Percentiles rank a stretch among this genome's conserved stretches.
Evolutionary conservation across 1,140 invertebrate genomes (phyloP).

Genomic region (Meteorus sp.): DNA sequence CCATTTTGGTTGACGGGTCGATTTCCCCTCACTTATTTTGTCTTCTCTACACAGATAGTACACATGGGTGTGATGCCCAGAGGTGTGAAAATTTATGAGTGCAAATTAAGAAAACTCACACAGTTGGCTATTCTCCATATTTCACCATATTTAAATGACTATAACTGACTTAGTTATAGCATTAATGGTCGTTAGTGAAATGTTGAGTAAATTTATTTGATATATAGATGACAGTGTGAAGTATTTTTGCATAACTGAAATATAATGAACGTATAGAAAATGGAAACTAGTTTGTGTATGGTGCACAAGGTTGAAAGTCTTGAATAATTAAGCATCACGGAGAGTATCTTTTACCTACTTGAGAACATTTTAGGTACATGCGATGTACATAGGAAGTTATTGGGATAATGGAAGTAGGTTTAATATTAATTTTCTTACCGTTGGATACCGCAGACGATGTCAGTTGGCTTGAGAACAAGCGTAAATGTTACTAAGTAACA

Average conservation of each 20-base stretch:
- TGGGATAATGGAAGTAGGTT: not conserved
- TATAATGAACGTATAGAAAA: too few species aligned
- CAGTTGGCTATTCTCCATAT: not conserved
- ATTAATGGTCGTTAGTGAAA: not conserved
- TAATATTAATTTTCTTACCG: constrained; percentile 58
- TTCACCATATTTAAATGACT: constrained; percentile 1
- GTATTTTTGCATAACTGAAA: too few species aligned
- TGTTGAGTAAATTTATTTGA: not conserved
- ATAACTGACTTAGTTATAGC: not conserved
- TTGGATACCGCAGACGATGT: constrained; percentile 76
- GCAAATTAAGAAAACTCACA: not conserved
- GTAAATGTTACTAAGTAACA: constrained; percentile 88
- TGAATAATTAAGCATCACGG: constrained; percentile 1
- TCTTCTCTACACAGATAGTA: too few species aligned
- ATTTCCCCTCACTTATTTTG: too few species aligned
- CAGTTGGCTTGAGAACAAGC: constrained; percentile 75
- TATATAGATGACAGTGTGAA: not conserved
- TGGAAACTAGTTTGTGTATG: not conserved
- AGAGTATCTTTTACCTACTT: too few species aligned
- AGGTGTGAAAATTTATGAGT: not conserved
- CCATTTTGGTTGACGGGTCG: too few species aligned
- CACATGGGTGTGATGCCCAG: not conserved
- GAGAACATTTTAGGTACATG: too few species aligned
- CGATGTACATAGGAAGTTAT: not conserved
- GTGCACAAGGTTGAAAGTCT: not conserved